Evolutionary conservation across 2,113 vertebrate genomes (phyloP), one percentile per base, ranked within the genome.

Genomic region (Calidris pygmaea): DNA sequence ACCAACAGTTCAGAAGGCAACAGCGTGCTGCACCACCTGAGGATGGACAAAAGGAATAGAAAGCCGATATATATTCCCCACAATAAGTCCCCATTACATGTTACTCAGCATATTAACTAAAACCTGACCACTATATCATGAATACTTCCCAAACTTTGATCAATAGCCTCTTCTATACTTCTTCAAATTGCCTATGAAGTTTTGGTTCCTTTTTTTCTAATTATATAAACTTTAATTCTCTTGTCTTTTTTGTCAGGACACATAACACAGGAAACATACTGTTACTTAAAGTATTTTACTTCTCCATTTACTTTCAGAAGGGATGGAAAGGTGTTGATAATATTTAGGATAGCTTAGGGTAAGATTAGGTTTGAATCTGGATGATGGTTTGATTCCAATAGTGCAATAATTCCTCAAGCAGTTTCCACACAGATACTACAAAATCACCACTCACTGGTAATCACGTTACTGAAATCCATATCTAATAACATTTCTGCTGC

Each of bases 371-470:
- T 89, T 80, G 93, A 94, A 87, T 66, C 79, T 84, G 68, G 80
- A 90, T 74, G 56, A 52, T 0, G 1, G 60, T 68, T 94, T 93
- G 55, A 84, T 86, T 95, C 90, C 82, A 72, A 39, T n/a, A 83
- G 41, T 29, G 55, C 67, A 90, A 17, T 67, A 83, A 88, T 72
- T 96, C 76, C 60, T 95, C 48, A 48, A 93, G 83, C 53, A 89
- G 59, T 71, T 94, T 75, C 81, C 85, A 93, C 43, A 80, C 27
- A 90, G 39, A 86, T 90, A 83, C 20, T 90, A 89, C 65, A 87
- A 78, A 93, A 95, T 95, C 81, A 92, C 72, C 60, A 67, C 83
- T 94, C 45, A 35, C 35, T 52, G 27, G 35, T 93, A 95, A 94
- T 85, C 89, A 52, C 47, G 43, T 96, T 93, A 74, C 56, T 48